Evolutionary conservation across 2,113 vertebrate genomes (phyloP).

Genomic region (Hirundichthys speculiger): DNA sequence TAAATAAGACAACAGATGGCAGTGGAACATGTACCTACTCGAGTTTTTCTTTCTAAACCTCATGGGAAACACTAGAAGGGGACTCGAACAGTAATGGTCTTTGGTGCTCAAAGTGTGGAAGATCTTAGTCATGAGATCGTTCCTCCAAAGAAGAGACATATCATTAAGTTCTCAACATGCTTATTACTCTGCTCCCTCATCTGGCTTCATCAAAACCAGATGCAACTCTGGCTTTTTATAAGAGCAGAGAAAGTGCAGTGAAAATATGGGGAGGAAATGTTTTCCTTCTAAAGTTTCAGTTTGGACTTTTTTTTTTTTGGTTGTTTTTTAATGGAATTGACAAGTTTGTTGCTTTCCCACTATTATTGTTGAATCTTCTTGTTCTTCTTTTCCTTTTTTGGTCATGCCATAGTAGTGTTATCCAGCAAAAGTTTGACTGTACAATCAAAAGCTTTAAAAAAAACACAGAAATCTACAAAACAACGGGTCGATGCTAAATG

Average conservation of each 20-base stretch:
- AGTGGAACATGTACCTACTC: slow-evolving; percentile 4
- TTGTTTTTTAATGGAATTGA: slow-evolving; percentile 7
- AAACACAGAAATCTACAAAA: no score
- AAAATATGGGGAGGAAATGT: slow-evolving; percentile 27
- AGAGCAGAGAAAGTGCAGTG: slow-evolving; percentile 3
- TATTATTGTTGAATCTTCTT: no score
- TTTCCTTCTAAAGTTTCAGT: slow-evolving; percentile 31
- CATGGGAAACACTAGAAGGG: slow-evolving; percentile 47
- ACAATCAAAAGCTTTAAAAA: no score
- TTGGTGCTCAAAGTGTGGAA: slow-evolving; percentile 58
- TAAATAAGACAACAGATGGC: slow-evolving; percentile 3
- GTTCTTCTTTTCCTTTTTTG: neutral
- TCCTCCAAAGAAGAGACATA: slow-evolving; percentile 64
- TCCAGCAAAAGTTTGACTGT: no score
- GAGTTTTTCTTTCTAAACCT: slow-evolving; percentile 25
- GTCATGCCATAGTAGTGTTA: neutral
- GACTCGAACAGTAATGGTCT: slow-evolving; percentile 17
- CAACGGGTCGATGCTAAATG: no score
- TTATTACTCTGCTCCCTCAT: slow-evolving; percentile 70
- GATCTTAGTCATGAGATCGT: slow-evolving; percentile 70
- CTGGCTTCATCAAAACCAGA: slow-evolving; percentile 70
- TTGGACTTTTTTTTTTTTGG: no score
- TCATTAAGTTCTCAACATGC: slow-evolving; percentile 75
- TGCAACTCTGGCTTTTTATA: slow-evolving; percentile 51
- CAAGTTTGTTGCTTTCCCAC: neutral